Base-by-base conservation (phyloP, 2,888 invertebrate genomes). In the Bedellia somnulentella region DNA sequence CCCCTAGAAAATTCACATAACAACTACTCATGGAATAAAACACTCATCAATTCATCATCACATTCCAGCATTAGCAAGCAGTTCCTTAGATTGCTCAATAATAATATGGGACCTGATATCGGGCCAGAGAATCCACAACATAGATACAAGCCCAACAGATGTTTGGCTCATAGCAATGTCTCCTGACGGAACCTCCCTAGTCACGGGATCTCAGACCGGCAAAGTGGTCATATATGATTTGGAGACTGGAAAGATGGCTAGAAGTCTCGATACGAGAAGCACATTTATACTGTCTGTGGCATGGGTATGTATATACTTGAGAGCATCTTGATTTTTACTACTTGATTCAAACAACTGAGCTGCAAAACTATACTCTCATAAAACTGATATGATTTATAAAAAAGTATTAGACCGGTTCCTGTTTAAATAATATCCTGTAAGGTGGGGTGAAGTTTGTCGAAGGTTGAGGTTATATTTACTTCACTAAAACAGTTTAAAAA, bases 151-250 rank as follows among this genome's bases (percentile, higher is more conserved):
- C 0, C 90, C 92, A 0, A 85, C 88, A 1, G 91, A 97, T 67
- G 82, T 93, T 16, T 98, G 97, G 97, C 92, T 93, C 1, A 86
- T 96, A 1, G 86, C 86, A 3, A 96, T 96, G 58, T 95, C 96
- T 1, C 93, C 96, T 0, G 91, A 94, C 52, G 89, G 93, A 35
- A 85, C 85, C 45, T 86, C 83, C 47, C 81, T 98, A 8, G 91
- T 93, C 10, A 89, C 94, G 2, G 96, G 96, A 0, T 89, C 92
- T 39, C 91, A 94, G 53, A 86, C 87, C 5, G 96, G 96, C 5
- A 94, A 93, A 73, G 87, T 98, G 35, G 85, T 90, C 33, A 71
- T 95, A 42, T 96, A 91, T 63, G 85, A 82, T 41, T 87, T 92
- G 0, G 90, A 89, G 49, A 86, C 84, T 25, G 93, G 92, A 0